Base-by-base conservation (phyloP, 2,888 invertebrate species). In the Leucania comma region DNA sequence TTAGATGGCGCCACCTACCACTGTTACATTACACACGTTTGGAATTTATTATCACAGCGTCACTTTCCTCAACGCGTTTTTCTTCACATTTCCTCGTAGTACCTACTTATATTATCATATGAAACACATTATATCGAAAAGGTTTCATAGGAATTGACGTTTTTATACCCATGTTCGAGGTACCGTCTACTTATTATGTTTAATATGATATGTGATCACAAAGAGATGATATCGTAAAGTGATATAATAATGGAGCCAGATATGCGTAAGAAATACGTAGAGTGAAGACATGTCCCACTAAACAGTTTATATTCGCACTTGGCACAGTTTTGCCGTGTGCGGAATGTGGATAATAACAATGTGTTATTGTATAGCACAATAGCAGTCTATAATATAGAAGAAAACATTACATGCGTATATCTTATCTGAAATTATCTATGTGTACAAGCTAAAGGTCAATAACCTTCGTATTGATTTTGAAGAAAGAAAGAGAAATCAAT, bases 291-390 rank as follows among this genome's bases (percentile, higher is more conserved):
- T 63, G 57, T 51, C 57, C 57, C 42, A 57, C 50, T 22, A 58
- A 58, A 72, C 50, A 12, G 57, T 72, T 72, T 72, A 63, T 72
- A 72, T 72, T 63, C 32, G 35, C 20, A 64, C 64, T 72, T 72
- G 64, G 57, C 72, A 46, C 57, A 57, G 42, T 48, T 35, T 38
- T 20, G 72, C 60, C 26, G 22, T 42, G 63, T 35, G 32, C 26
- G 38, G 72, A 71, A 60, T 50, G 24, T 62, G 46, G 20, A 50
- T 17, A n/a, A 14, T 24, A 48, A 10, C 51, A 20, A 53, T 22
- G 24, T 38, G 22, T 35, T 54, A 46, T 54, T 56, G 29, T 56
- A 56, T 17, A 56, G 29, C 22, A 20, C 17, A 72, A n/a, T 60
- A 48, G 48, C 14, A 50, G 6, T 10, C 22, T 20, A 20, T 24